Evolutionary conservation across 2,113 vertebrate species (phyloP).

Genomic region (Delphinapterus leucas): DNA sequence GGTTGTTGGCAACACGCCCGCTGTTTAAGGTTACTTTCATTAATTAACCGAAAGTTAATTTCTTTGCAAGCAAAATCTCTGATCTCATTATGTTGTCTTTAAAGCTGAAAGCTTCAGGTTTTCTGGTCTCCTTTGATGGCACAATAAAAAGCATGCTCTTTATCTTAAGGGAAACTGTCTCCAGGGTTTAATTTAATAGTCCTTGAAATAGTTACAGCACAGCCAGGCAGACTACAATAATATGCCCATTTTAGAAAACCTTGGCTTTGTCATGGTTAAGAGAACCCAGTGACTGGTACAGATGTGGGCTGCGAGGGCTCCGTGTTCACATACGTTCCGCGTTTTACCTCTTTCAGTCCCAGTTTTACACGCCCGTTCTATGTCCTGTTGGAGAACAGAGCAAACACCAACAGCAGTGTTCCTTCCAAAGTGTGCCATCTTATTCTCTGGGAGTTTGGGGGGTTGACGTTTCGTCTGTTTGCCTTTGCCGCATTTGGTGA

Average conservation of each 20-base stretch:
- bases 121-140: conserved; percentile 77
- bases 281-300: not conserved
- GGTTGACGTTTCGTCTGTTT: not conserved
- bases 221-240: conserved; percentile 60
- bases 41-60: conserved; percentile 84
- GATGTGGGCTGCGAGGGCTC: not conserved
- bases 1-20: conserved; percentile 74
- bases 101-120: conserved; percentile 77
- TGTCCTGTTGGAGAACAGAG: not conserved
- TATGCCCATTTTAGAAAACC: conserved; percentile 63
- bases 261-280: conserved; percentile 40
- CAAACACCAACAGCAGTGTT: not conserved
- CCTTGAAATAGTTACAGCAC: conserved; percentile 74
- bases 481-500: not conserved
- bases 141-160: conserved; percentile 73
- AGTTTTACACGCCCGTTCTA: not conserved
- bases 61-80: conserved; percentile 80
- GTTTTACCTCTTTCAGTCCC: not conserved
- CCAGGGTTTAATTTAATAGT: conserved; percentile 71
- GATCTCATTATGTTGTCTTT: conserved; percentile 81
- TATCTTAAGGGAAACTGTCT: conserved; percentile 70
- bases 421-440: not conserved
- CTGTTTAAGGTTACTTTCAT: conserved; percentile 83
- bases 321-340: not conserved
- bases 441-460: not conserved